phyloP scores from a whole-genome alignment of 2,113 vertebrate genomes.

The Tetraodon nigroviridis region DNA sequence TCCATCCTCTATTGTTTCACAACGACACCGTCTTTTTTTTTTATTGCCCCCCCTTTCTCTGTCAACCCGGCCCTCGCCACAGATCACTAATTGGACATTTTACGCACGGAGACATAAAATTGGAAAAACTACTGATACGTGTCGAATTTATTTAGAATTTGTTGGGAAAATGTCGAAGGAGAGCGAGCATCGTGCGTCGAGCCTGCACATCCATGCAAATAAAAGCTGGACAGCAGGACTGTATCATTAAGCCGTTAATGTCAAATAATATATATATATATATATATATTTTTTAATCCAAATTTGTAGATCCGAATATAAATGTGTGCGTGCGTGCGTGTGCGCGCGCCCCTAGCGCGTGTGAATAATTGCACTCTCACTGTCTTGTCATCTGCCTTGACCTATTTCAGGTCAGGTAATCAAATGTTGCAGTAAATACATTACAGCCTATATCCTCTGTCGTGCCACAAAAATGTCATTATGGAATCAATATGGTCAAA shows the following conservation, averaged over 20 bases:
- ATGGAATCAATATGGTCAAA: slow-evolving; percentile 11
- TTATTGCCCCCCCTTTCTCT: not conserved
- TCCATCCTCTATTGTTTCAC: slow-evolving; percentile 60
- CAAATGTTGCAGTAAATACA: slow-evolving; percentile 57
- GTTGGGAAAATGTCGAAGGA: not conserved
- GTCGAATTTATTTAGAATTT: too few relatives aligned
- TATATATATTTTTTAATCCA: too few relatives aligned
- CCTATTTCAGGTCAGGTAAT: slow-evolving; percentile 67
- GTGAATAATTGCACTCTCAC: slow-evolving; percentile 67
- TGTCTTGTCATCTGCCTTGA: slow-evolving; percentile 60
- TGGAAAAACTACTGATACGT: not conserved
- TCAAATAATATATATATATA: too few relatives aligned
- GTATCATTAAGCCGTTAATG: too few relatives aligned
- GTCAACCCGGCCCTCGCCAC: slow-evolving; percentile 32
- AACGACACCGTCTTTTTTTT: slow-evolving; percentile 39
- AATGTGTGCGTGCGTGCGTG: slow-evolving; percentile 8
- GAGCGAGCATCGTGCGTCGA: not conserved
- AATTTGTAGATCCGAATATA: not conserved
- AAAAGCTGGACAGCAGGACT: too few relatives aligned
- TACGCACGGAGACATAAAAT: not conserved
- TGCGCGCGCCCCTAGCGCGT: slow-evolving; percentile 6
- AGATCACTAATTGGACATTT: slow-evolving; percentile 10
- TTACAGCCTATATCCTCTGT: slow-evolving; percentile 31
- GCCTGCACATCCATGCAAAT: too few relatives aligned
- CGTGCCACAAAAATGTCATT: slow-evolving; percentile 33